phyloP scores from a whole-genome alignment of 2,797 vertebrate species.

The Propithecus perrieri region DNA sequence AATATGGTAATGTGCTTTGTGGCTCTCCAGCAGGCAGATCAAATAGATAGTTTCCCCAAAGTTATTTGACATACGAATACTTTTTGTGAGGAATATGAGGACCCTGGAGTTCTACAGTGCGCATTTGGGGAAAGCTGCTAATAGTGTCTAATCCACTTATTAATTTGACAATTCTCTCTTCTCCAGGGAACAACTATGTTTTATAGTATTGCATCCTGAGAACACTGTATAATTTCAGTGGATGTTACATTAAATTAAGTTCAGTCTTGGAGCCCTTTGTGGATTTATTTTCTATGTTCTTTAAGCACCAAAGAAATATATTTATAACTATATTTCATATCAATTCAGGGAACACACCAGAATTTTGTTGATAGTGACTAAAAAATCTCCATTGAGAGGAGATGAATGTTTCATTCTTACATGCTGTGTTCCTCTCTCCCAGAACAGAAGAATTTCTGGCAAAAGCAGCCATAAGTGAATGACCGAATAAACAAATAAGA shows the following conservation, averaged over 20 bases:
- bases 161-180: neutral
- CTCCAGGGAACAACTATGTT: neutral
- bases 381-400: neutral
- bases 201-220: neutral
- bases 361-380: neutral
- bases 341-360: neutral
- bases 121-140: neutral
- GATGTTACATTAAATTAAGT: neutral
- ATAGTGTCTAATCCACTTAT: neutral
- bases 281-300: neutral
- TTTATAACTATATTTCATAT: conserved; percentile 12
- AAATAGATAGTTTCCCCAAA: neutral
- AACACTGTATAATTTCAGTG: neutral
- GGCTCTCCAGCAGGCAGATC: neutral
- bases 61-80: neutral
- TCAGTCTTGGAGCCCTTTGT: neutral
- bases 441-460: neutral
- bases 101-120: neutral
- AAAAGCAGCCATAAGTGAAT: neutral
- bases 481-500: neutral
- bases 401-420: neutral
- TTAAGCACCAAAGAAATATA: neutral
- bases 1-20: neutral
- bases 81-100: neutral
- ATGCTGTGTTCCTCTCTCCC: neutral